phyloP scores from a whole-genome alignment of 2,797 vertebrate genomes.

The Rhyacichthys aspro region DNA sequence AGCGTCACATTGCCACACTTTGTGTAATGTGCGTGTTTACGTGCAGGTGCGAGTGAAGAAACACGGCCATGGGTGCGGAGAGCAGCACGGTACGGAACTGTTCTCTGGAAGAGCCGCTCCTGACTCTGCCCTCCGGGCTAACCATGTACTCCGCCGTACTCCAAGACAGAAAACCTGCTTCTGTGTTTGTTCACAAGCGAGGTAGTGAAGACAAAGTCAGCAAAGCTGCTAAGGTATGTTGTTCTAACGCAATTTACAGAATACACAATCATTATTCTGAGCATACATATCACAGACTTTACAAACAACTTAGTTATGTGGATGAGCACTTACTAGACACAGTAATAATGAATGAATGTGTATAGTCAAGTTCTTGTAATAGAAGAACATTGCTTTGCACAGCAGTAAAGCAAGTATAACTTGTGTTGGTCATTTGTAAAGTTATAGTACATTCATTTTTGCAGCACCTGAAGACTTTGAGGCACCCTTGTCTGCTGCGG shows the following conservation, averaged over 20 bases:
- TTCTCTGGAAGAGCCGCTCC: slow-evolving; percentile 79
- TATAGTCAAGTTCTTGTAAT: no score
- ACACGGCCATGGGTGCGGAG: slow-evolving; percentile 89
- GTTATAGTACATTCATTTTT: slow-evolving; percentile 22
- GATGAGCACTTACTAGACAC: no score
- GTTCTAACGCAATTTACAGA: no score
- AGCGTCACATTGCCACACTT: background rate
- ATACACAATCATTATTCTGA: no score
- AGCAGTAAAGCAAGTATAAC: no score
- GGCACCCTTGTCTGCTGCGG: slow-evolving; percentile 93
- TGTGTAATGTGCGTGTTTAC: background rate
- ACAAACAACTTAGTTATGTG: no score
- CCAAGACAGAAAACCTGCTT: slow-evolving; percentile 86
- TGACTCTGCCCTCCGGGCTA: slow-evolving; percentile 86
- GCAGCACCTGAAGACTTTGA: slow-evolving; percentile 96
- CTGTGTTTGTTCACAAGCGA: slow-evolving; percentile 91
- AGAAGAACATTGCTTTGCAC: background rate
- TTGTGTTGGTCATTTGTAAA: background rate
- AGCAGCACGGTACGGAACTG: slow-evolving; percentile 89
- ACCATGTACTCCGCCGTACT: slow-evolving; percentile 86
- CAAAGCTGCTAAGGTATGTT: slow-evolving; percentile 92
- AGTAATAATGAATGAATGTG: no score
- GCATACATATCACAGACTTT: no score
- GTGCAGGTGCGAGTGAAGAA: slow-evolving; percentile 3
- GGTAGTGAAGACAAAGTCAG: slow-evolving; percentile 93